phyloP scores from a whole-genome alignment of 2,113 vertebrate species.

The Megaptera novaeangliae region DNA sequence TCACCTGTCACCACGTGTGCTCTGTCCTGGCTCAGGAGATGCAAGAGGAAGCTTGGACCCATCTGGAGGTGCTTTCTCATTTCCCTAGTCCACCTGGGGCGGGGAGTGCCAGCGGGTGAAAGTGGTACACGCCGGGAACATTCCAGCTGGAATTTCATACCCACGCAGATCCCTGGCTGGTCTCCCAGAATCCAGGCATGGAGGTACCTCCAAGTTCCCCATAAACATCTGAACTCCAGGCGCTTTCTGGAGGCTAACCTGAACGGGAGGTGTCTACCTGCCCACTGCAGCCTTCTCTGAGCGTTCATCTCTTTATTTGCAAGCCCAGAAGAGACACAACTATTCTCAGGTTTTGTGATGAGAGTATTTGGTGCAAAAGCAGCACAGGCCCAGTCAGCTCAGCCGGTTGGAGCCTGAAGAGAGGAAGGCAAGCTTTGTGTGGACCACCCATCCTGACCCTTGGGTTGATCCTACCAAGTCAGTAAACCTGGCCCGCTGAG shows the following conservation, averaged over 20 bases:
- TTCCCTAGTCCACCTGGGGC: background rate
- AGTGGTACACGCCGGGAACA: background rate
- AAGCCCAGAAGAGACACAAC: background rate
- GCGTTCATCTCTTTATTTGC: background rate
- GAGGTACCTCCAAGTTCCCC: background rate
- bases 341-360: background rate
- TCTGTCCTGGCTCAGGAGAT: background rate
- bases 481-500: background rate
- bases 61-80: background rate
- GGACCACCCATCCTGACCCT: fast-evolving
- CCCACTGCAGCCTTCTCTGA: fast-evolving
- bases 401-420: fast-evolving
- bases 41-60: background rate
- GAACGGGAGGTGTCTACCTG: background rate
- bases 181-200: background rate
- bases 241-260: background rate
- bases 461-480: too few relatives aligned
- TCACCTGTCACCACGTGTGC: fast-evolving
- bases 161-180: background rate
- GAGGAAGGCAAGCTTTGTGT: background rate
- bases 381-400: fast-evolving
- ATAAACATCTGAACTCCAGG: background rate
- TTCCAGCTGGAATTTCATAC: background rate
- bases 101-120: background rate
- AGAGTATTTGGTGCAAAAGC: background rate